Base-by-base conservation (phyloP, 92 coral and sea anemone genomes). In the Siderastrea siderea region DNA sequence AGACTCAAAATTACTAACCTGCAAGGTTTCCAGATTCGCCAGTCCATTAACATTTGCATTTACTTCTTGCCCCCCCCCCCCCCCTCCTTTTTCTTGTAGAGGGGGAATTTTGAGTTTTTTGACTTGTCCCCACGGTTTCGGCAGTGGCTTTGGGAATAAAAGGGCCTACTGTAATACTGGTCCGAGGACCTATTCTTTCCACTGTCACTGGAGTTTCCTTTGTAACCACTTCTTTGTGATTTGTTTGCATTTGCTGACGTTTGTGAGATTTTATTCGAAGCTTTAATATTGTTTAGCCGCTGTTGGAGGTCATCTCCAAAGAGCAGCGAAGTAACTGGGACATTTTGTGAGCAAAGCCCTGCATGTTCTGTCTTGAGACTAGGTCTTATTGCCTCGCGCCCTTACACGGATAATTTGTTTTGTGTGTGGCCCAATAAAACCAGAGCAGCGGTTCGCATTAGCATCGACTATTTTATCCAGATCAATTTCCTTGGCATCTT, bases 31-130 rank as follows among this genome's bases (percentile, higher is more conserved):
- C 1, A 77, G 3, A 63, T n/a, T n/a, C n/a, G n/a, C n/a, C n/a
- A 65, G 61, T n/a, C 38, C 70, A 6, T 55, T 75, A 47, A 19
- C 49, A 19, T 17, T 79, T 50, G 67, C 52, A 50, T 46, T 52
- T 82, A 82, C 87, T 65, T 88, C 77, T 88, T 88, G 63, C 77
- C 87, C 87, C 86, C 86, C 78, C n/a, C n/a, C n/a, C n/a, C n/a
- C n/a, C n/a, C n/a, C n/a, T 75, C 87, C 91, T 84, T 84, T 59
- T 81, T 88, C 87, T 88, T 88, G 91, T 88, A 75, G 91, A 81
- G 81, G 82, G 87, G 91, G 87, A 54, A 57, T 81, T 76, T 81
- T 38, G 51, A 51, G 87, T 88, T 88, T 88, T 88, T 88, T 88
- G 75, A 72, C 52, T 79, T 88, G 13, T 48, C 61, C 55, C 80